phyloP scores from a whole-genome alignment of 53 echinoderm and acorn worm species.

The Patiria pectinifera region DNA sequence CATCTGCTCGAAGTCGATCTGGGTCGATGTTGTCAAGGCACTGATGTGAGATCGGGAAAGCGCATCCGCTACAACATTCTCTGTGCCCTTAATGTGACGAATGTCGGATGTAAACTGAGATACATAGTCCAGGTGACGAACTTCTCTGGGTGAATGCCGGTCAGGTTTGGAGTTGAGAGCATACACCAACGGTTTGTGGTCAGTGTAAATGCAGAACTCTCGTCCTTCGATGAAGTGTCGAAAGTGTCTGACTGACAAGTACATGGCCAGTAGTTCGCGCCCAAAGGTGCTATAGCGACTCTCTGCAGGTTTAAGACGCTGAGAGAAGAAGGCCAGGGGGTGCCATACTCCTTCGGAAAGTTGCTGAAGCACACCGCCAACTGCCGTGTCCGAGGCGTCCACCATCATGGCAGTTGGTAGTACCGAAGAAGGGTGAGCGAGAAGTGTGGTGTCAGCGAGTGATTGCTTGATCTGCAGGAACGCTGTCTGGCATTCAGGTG shows the following conservation, averaged over 20 bases:
- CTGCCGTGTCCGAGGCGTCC: too few species aligned
- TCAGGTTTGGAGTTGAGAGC: conserved; percentile 6
- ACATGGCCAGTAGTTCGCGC: too few species aligned
- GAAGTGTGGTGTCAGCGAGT: too few species aligned
- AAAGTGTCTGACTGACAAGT: too few species aligned
- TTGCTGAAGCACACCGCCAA: conserved; percentile 18
- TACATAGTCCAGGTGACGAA: conserved; percentile 43
- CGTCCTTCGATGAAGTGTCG: too few species aligned
- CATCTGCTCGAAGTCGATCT: conserved; percentile 22
- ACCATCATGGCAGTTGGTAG: not conserved
- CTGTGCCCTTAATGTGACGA: not conserved
- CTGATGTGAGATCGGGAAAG: conserved; percentile 52
- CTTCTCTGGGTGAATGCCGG: conserved; percentile 29
- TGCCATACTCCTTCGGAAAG: conserved; percentile 33
- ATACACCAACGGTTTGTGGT: conserved; percentile 29
- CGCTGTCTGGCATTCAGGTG: conserved; percentile 1
- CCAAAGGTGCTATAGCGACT: conserved; percentile 28
- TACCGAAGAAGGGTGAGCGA: not conserved
- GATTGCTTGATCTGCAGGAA: not conserved
- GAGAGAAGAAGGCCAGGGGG: conserved; percentile 55
- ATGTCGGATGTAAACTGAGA: conserved; percentile 61
- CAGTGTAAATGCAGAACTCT: not conserved
- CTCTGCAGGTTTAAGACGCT: conserved; percentile 45
- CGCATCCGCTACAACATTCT: conserved; percentile 67
- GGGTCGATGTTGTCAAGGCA: not conserved